These are phyloP conservation scores for Piezodorus guildinii DNA, from an alignment of 1,140 invertebrate genomes.

Conservation along the genomic window DNA sequence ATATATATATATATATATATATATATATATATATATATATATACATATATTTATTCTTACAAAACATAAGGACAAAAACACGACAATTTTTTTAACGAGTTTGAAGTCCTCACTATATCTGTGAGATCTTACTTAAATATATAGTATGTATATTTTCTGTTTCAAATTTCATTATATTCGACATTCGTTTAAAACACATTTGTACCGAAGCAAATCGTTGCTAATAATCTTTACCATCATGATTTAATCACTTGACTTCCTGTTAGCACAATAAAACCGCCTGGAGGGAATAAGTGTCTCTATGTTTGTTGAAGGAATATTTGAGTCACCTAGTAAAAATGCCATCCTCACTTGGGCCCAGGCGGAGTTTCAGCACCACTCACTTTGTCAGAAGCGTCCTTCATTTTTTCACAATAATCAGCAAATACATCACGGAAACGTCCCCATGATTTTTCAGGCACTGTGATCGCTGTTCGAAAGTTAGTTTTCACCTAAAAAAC, in stretches of 20 bases:
- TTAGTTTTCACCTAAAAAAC: constrained; percentile 80
- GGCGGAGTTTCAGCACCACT: constrained; percentile 21
- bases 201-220: constrained; percentile 12
- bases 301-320: constrained; percentile 16
- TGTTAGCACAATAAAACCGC: not conserved
- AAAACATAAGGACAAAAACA: not conserved
- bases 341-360: constrained; percentile 21
- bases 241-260: not conserved
- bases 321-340: constrained; percentile 19
- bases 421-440: constrained; percentile 91
- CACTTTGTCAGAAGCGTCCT: constrained; percentile 39
- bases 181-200: constrained; percentile 9
- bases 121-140: not conserved
- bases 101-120: constrained; percentile 3
- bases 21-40: not conserved
- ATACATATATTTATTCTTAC: not conserved
- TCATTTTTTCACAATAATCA: constrained; percentile 91
- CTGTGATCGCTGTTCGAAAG: constrained; percentile 94
- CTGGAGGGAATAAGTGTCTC: constrained; percentile 3
- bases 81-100: not conserved
- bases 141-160: not conserved
- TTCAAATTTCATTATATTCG: constrained; percentile 6
- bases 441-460: constrained; percentile 94
- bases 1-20: not conserved
- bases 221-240: constrained; percentile 1